phyloP scores from a whole-genome alignment of 1,140 invertebrate species.

The Hydropsyche tenuis region DNA sequence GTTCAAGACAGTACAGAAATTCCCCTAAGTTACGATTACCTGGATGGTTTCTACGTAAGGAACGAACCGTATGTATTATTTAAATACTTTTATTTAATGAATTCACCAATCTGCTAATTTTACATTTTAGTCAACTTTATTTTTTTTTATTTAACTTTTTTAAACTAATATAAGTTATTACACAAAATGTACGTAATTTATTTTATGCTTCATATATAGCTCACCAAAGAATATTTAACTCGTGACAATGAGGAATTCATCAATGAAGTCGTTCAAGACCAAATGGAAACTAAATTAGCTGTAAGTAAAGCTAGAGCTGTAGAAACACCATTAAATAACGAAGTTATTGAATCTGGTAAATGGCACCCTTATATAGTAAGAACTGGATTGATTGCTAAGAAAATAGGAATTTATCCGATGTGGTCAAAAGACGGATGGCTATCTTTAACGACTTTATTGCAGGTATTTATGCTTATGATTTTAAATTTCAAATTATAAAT shows the following conservation, averaged over 20 bases:
- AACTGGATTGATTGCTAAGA: conserved; percentile 87
- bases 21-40: no score
- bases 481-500: background rate
- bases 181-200: background rate
- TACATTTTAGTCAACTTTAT: no score
- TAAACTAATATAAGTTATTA: no score
- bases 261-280: conserved; percentile 76
- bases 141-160: no score
- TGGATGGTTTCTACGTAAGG: no score
- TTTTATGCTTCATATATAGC: conserved; percentile 61
- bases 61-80: no score
- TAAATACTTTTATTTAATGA: no score
- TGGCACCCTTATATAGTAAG: conserved; percentile 73
- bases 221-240: conserved; percentile 74
- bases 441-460: conserved; percentile 81
- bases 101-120: no score
- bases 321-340: conserved; percentile 61
- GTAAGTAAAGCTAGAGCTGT: conserved; percentile 56
- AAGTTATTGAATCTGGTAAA: conserved; percentile 61
- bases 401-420: conserved; percentile 92
- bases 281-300: conserved; percentile 57
- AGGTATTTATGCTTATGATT: conserved; percentile 65
- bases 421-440: conserved; percentile 88
- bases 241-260: conserved; percentile 83
- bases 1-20: no score